A percentile compares a stretch with the other conserved stretches of the same genome.
Evolutionary conservation across 2,113 vertebrate genomes (phyloP).

Genomic region (Stomatorhinus ivindoensis): DNA sequence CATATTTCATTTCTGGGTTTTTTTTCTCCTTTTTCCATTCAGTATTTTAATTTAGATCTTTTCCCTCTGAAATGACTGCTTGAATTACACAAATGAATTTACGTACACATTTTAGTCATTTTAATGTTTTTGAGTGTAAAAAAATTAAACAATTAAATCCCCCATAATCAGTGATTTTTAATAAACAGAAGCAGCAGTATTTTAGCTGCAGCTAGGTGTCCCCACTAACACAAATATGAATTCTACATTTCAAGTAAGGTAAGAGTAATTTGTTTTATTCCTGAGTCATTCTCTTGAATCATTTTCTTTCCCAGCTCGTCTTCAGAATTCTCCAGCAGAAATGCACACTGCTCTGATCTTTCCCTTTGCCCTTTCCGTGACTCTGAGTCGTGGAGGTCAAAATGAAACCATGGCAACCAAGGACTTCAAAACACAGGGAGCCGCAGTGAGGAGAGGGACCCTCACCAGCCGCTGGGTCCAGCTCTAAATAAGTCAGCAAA

Average conservation of each 20-base stretch:
- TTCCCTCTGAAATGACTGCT: background rate
- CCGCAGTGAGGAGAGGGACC: background rate
- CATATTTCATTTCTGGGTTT: background rate
- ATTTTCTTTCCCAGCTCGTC: background rate
- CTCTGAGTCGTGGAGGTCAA: background rate
- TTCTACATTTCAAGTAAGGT: background rate
- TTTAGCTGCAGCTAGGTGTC: background rate
- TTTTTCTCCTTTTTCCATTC: background rate
- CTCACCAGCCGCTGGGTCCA: background rate
- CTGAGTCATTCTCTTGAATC: background rate
- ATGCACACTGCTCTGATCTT: background rate
- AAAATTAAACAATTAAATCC: background rate
- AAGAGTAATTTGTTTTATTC: background rate
- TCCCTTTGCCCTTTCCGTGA: background rate
- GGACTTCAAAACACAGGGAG: background rate
- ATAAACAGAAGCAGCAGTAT: background rate
- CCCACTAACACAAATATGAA: background rate
- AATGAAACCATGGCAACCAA: background rate
- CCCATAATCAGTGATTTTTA: background rate
- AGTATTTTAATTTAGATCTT: background rate
- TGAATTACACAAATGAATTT: background rate
- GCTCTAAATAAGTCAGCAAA: background rate
- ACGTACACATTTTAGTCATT: background rate
- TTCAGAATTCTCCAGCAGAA: background rate
- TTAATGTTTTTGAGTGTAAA: background rate